Evolutionary conservation across 2,113 vertebrate species (phyloP), one percentile per base, ranked within the genome.

Genomic region (Hirundichthys speculiger): DNA sequence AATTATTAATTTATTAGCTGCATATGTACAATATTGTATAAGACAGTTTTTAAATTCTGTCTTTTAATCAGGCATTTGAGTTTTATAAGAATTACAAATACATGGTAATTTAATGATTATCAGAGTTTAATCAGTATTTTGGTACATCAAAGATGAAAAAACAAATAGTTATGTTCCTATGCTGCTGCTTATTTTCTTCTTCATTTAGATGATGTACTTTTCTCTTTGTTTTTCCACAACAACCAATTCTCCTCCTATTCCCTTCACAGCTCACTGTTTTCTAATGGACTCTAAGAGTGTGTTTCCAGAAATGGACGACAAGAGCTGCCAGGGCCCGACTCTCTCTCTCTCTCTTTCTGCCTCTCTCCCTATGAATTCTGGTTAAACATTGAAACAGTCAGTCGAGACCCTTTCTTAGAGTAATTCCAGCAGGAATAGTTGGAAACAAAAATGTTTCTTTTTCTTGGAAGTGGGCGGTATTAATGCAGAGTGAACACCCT

Each of bases 391-490:
- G 53, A 88, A 85, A 73, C 71, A 77, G 66, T 70, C 70, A 51
- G 50, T 54, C 50, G 21, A 73, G 82, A 88, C 82, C 68, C 84
- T 75, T 69, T 16, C 55, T 80, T 70, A 69, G 79, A 79, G 73
- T 40, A 58, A 85, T 52, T 82, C 77, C 47, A 41, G 69, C 64
- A 64, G 70, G 80, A 74, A 76, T 45, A 21, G 52, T 61, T 82
- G 60, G 73, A 83, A 77, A 85, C 63, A 82, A 56, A 78, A 71
- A 56, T 42, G 47, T 78, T 41, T 66, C 45, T 80, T 78, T 83
- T 75, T 48, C 69, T 62, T 63, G n/a, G 62, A 51, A 48, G 89
- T 91, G 88, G 90, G 89, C 39, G 89, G 83, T 71, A 69, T 91
- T 86, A 87, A 85, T 90, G 84, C 83, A 86, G 49, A 64, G 63